These are phyloP conservation scores for Diarsia brunnea DNA, from an alignment of 2,888 invertebrate species.

Conservation along the genomic window DNA sequence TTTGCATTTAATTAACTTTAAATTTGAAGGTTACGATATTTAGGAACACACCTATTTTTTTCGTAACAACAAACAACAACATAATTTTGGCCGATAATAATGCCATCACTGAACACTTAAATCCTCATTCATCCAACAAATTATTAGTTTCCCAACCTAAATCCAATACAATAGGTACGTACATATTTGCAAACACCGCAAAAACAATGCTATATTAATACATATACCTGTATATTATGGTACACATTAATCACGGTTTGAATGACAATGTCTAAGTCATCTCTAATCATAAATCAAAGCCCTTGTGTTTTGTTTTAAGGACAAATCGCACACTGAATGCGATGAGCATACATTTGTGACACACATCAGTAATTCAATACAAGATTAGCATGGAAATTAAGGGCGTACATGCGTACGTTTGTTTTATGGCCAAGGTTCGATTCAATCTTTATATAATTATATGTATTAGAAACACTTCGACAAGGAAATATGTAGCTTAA, in stretches of 20 bases:
- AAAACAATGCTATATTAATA: neutral
- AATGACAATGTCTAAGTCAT: conserved; percentile 51
- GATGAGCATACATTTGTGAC: conserved; percentile 43
- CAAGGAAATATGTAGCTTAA: neutral
- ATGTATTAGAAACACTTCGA: neutral
- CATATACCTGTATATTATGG: neutral
- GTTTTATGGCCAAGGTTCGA: neutral
- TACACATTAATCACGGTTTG: conserved; percentile 37
- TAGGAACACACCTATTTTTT: neutral
- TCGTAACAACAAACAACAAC: conserved; percentile 17
- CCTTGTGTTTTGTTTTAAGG: conserved; percentile 55
- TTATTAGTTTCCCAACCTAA: neutral
- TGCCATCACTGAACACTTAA: neutral
- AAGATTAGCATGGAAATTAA: conserved; percentile 55
- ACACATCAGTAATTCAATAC: conserved; percentile 33
- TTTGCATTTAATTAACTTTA: neutral
- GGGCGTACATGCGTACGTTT: conserved; percentile 11
- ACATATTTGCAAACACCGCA: neutral
- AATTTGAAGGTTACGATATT: conserved; percentile 2
- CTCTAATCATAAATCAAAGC: conserved; percentile 57
- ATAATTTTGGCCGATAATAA: neutral
- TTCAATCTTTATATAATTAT: neutral
- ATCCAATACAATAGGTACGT: neutral
- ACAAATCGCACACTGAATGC: conserved; percentile 51
- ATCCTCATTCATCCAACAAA: neutral